These are phyloP conservation scores for Zosterops borbonicus DNA, from an alignment of 2,113 vertebrate species.

Conservation along the genomic window DNA sequence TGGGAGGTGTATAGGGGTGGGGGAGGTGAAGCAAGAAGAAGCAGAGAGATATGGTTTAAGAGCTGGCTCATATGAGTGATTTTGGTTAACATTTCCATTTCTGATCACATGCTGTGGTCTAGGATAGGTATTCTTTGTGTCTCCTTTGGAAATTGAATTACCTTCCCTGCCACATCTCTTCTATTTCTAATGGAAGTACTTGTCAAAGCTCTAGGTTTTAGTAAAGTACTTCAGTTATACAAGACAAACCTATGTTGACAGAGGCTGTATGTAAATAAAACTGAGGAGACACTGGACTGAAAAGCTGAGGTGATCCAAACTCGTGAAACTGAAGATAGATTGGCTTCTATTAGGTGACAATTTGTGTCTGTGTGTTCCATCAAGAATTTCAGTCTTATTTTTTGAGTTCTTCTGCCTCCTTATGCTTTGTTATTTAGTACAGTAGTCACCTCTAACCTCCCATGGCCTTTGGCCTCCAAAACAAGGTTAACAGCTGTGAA, in stretches of 20 bases:
- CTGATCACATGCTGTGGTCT: background rate
- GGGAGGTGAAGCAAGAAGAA: background rate
- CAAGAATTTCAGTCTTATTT: background rate
- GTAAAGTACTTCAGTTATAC: background rate
- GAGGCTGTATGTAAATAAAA: background rate
- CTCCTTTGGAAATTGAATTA: background rate
- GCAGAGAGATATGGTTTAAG: background rate
- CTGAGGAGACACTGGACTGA: background rate
- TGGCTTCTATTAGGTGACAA: rapidly evolving
- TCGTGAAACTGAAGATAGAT: background rate
- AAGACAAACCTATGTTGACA: background rate
- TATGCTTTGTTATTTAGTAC: background rate
- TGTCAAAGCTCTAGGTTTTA: background rate
- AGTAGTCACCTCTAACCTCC: background rate
- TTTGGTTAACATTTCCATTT: background rate
- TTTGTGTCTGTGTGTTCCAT: background rate
- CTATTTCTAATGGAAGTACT: background rate
- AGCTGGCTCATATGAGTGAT: background rate
- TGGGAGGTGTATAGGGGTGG: background rate
- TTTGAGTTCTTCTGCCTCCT: background rate
- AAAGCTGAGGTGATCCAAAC: background rate
- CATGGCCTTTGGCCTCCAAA: background rate
- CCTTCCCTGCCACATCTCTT: background rate
- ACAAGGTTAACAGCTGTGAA: background rate
- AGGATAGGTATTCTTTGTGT: background rate